Evolutionary conservation across 2,888 invertebrate genomes (phyloP).

Genomic region (Ferrisia virgata): DNA sequence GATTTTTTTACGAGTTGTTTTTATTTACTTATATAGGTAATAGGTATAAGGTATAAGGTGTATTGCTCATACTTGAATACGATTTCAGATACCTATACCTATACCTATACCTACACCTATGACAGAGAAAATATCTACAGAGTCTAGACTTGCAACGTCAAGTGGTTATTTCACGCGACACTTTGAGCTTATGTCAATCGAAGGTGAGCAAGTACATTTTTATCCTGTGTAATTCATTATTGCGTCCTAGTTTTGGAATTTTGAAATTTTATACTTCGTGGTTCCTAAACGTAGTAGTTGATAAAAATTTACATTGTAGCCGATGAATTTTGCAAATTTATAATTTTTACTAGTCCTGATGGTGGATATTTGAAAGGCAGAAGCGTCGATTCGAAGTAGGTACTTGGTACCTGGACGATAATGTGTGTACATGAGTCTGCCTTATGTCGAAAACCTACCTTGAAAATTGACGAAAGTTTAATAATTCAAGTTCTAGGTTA

Average conservation of each 20-base stretch:
- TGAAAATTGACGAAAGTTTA: neutral
- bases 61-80: neutral
- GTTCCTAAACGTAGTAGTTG: neutral
- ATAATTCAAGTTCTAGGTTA: neutral
- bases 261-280: neutral
- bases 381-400: too few species aligned
- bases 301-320: neutral
- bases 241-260: constrained; percentile 12
- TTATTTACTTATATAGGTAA: neutral
- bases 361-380: too few species aligned
- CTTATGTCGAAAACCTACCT: neutral
- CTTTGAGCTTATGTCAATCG: constrained; percentile 13
- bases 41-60: too few species aligned
- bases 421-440: too few species aligned
- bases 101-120: too few species aligned
- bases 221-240: constrained; percentile 3
- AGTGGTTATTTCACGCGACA: neutral
- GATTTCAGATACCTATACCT: too few species aligned
- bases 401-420: too few species aligned
- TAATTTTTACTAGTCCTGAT: too few species aligned
- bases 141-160: neutral
- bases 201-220: constrained; percentile 3
- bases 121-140: neutral
- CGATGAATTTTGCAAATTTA: too few species aligned
- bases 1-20: neutral